Evolutionary conservation across 2,797 vertebrate species (phyloP).

Genomic region (Onychomys torridus): DNA sequence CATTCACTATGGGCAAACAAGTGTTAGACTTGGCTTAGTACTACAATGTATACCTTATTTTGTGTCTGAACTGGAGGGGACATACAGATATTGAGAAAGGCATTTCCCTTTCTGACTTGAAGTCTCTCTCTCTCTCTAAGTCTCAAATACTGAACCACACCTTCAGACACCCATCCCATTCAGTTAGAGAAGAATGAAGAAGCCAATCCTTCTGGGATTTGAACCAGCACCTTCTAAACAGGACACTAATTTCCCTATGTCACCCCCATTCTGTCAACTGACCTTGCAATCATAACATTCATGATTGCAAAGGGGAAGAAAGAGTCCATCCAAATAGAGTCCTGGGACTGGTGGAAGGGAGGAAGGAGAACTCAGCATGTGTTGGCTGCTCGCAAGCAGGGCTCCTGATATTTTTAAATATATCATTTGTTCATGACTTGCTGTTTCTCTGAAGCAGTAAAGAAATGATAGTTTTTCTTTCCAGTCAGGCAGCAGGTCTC

Average conservation of each 20-base stretch:
- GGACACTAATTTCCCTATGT: background rate
- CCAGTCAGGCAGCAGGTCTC: background rate
- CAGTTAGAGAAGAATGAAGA: background rate
- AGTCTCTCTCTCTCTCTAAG: background rate
- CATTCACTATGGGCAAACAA: background rate
- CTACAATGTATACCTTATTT: background rate
- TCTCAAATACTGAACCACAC: background rate
- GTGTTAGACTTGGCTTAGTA: background rate
- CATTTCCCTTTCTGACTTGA: conserved; percentile 8
- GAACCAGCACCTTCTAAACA: background rate
- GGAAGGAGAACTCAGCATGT: background rate
- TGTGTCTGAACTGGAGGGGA: background rate
- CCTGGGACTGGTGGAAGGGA: background rate
- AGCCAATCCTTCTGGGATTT: background rate
- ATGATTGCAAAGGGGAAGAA: background rate
- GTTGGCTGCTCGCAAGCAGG: background rate
- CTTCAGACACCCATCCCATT: background rate
- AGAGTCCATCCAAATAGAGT: background rate
- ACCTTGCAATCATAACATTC: background rate
- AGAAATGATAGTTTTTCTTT: background rate
- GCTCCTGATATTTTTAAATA: background rate
- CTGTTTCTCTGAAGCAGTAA: background rate
- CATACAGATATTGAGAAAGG: background rate
- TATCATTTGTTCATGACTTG: conserved; percentile 20
- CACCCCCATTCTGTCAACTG: background rate